These are phyloP conservation scores for Sinocyclocheilus grahami DNA, from an alignment of 2,113 vertebrate species.

Conservation along the genomic window DNA sequence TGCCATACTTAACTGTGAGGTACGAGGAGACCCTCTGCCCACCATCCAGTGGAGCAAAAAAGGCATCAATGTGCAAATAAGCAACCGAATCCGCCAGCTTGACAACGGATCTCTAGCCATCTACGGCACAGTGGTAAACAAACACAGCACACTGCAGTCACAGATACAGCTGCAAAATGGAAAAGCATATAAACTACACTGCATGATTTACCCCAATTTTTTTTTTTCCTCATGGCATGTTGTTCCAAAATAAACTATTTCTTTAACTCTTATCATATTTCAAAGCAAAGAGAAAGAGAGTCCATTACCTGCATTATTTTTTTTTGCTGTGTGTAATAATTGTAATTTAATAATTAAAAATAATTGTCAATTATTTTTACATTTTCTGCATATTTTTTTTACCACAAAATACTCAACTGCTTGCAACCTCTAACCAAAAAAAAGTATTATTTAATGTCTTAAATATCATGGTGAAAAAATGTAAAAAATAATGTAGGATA, in stretches of 20 bases:
- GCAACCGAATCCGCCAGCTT: constrained; percentile 85
- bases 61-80: constrained; percentile 80
- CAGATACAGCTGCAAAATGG: neutral
- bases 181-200: neutral
- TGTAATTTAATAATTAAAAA: neutral
- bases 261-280: neutral
- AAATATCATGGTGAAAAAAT: neutral
- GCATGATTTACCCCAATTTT: neutral
- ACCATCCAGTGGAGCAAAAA: constrained; percentile 92
- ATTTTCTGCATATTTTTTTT: neutral
- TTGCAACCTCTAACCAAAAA: neutral
- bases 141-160: neutral
- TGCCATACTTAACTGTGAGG: constrained; percentile 89
- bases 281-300: neutral
- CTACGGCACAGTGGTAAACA: constrained; percentile 89
- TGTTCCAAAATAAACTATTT: neutral
- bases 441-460: neutral
- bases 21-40: constrained; percentile 90
- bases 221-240: neutral
- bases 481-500: neutral
- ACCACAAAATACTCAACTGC: neutral
- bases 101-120: constrained; percentile 94
- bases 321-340: neutral
- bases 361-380: neutral
- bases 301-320: neutral